Evolutionary conservation across 2,888 invertebrate species (phyloP).

Genomic region (Drosophila differens): DNA sequence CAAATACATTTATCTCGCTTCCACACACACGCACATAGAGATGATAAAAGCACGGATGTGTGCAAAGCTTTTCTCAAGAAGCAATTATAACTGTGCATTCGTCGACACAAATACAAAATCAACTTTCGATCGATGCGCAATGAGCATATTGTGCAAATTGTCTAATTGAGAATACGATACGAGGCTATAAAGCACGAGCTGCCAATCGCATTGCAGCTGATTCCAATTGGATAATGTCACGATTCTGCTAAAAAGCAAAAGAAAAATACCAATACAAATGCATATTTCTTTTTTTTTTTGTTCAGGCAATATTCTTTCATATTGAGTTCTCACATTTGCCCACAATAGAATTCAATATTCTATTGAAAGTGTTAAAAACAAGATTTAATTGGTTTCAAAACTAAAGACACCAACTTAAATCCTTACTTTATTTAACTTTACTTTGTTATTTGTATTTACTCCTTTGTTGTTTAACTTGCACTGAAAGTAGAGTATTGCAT

Average conservation of each 20-base stretch:
- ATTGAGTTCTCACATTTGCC: not conserved
- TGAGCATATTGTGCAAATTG: not conserved
- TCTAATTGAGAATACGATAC: slow-evolving; percentile 7
- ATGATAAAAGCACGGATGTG: not conserved
- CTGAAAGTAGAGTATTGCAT: not conserved
- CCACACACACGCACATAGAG: not conserved
- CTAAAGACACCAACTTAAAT: not conserved
- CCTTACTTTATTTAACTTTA: not conserved
- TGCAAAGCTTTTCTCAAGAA: slow-evolving; percentile 2
- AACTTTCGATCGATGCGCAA: slow-evolving; percentile 11
- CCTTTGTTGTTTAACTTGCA: not conserved
- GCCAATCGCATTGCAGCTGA: slow-evolving; percentile 12
- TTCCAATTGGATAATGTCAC: slow-evolving; percentile 30
- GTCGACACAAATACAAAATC: slow-evolving; percentile 12
- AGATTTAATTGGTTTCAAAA: not conserved
- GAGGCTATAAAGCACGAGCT: slow-evolving; percentile 24
- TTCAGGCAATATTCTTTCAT: slow-evolving; percentile 7
- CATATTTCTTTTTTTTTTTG: not conserved
- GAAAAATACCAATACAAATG: not conserved
- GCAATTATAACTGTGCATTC: slow-evolving; percentile 8
- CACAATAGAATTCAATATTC: not conserved
- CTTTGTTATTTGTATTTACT: not conserved
- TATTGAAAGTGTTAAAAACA: not conserved
- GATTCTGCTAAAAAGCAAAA: not conserved
- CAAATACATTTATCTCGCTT: not conserved